These are phyloP conservation scores for Pluvialis apricaria DNA, from an alignment of 2,113 vertebrate genomes.

Conservation along the genomic window DNA sequence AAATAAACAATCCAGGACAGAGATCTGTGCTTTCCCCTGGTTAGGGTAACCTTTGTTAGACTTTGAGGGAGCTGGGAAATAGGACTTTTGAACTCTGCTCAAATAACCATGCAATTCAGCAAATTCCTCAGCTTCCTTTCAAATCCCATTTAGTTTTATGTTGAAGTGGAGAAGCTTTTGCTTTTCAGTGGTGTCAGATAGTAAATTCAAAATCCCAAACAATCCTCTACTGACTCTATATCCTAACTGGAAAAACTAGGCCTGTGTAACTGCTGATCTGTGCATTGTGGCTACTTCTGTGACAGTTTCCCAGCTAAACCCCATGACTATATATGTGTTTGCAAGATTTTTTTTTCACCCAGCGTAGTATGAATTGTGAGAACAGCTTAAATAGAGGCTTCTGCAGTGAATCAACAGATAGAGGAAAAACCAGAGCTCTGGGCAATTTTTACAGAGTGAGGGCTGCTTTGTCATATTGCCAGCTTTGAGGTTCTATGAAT, in stretches of 20 bases:
- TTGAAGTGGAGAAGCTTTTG: neutral
- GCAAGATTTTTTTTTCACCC: neutral
- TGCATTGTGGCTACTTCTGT: neutral
- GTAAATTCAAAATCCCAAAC: neutral
- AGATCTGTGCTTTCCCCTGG: neutral
- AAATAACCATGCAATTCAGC: neutral
- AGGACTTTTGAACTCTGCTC: neutral
- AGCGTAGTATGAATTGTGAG: neutral
- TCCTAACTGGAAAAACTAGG: neutral
- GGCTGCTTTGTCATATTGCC: neutral
- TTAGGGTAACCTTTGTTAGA: neutral
- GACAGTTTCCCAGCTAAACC: neutral
- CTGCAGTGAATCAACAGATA: neutral
- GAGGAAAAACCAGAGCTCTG: neutral
- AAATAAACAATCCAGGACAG: neutral
- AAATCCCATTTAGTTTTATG: neutral
- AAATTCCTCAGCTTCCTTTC: neutral
- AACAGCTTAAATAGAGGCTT: neutral
- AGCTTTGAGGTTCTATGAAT: neutral
- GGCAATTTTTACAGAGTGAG: neutral
- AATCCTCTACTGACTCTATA: neutral
- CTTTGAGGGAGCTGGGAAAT: neutral
- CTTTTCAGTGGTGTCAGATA: neutral
- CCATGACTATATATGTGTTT: neutral
- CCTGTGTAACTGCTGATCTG: neutral